These are phyloP conservation scores for Fissipunctia ypsillon DNA, from an alignment of 2,888 invertebrate species.

Conservation along the genomic window DNA sequence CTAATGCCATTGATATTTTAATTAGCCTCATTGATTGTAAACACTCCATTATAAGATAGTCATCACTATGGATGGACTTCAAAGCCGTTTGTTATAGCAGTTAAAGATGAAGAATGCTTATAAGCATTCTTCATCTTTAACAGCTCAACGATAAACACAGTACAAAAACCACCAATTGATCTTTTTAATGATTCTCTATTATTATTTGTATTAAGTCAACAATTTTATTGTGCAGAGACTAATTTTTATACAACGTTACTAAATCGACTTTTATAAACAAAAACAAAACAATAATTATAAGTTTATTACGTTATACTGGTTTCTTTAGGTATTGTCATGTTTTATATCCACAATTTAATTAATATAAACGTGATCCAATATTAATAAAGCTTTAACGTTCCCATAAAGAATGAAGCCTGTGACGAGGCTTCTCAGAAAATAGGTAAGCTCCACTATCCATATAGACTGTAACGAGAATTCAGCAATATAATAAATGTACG, in stretches of 20 bases:
- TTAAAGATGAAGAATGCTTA: no score
- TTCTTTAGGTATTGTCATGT: constrained; percentile 13
- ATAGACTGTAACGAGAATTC: constrained; percentile 24
- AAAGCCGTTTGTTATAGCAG: constrained; percentile 39
- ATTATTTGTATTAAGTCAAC: background rate
- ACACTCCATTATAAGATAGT: constrained; percentile 46
- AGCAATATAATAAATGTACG: constrained; percentile 28
- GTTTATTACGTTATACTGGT: constrained; percentile 8
- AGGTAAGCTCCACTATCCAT: background rate
- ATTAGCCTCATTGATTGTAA: constrained; percentile 54
- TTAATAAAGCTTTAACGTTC: constrained; percentile 42
- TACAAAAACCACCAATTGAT: constrained; percentile 20
- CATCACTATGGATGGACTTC: constrained; percentile 37
- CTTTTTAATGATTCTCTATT: constrained; percentile 18
- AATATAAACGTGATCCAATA: constrained; percentile 20
- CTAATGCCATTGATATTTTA: constrained; percentile 56
- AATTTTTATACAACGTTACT: background rate
- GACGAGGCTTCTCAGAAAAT: constrained; percentile 44
- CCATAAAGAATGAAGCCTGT: constrained; percentile 28
- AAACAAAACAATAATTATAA: constrained; percentile 14
- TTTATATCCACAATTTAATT: constrained; percentile 29
- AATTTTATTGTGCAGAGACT: background rate
- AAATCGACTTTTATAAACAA: constrained; percentile 1
- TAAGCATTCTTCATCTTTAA: constrained; percentile 42
- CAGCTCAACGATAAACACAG: constrained; percentile 25